These are phyloP conservation scores for Phoxinus phoxinus DNA, from an alignment of 2,113 vertebrate species.

Conservation along the genomic window DNA sequence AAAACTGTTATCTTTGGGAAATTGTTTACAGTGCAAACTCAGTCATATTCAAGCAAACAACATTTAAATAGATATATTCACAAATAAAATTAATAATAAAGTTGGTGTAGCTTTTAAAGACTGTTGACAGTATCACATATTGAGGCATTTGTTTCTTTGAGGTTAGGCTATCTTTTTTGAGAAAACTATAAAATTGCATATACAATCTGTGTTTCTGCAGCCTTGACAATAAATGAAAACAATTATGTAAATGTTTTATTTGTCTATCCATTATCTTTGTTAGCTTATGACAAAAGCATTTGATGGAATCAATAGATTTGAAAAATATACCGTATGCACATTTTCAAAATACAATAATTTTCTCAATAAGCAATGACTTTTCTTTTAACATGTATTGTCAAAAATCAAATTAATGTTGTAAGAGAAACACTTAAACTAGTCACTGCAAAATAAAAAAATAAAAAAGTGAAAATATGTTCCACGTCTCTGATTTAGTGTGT, in stretches of 20 bases:
- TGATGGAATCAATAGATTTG: slow-evolving; percentile 25
- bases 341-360: neutral
- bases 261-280: neutral
- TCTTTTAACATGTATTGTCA: neutral
- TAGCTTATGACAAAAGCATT: neutral
- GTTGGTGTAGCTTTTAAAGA: slow-evolving; percentile 3
- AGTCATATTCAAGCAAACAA: slow-evolving; percentile 29
- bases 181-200: neutral
- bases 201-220: slow-evolving; percentile 3
- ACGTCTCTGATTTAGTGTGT: slow-evolving; percentile 7
- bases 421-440: neutral
- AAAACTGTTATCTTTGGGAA: slow-evolving; percentile 28
- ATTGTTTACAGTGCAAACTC: slow-evolving; percentile 26
- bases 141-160: slow-evolving; percentile 11
- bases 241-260: slow-evolving; percentile 35
- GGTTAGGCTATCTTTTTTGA: neutral
- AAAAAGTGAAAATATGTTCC: neutral
- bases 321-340: neutral
- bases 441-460: neutral
- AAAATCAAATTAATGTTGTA: slow-evolving; percentile 14
- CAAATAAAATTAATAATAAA: slow-evolving; percentile 25
- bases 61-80: slow-evolving; percentile 36
- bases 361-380: slow-evolving; percentile 2
- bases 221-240: neutral
- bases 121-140: slow-evolving; percentile 13